Base-by-base conservation (phyloP, 1,140 invertebrate species). In the Drosophila saltans region DNA sequence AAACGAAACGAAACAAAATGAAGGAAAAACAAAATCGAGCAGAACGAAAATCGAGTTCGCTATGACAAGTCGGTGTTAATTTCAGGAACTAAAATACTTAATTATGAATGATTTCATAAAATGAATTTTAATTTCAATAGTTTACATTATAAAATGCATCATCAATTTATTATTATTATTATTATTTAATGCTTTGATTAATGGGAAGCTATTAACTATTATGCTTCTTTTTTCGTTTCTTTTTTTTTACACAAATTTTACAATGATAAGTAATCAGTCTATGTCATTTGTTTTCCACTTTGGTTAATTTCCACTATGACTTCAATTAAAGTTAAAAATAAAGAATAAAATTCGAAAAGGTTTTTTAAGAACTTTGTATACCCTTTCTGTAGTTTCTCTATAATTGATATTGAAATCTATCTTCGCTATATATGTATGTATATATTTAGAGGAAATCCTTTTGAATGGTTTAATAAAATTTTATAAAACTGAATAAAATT, bases 251-350 rank as follows among this genome's bases (percentile, higher is more conserved):
- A 11, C 10, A 41, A 5, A 41, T 11, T 43, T 52, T 52, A 52
- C 45, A 52, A 52, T 52, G 45, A 52, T 52, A 52, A 52, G 45
- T 52, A 52, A 52, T 52, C 45, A 52, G 45, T 52, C 45, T 9
- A 24, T 26, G 21, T 52, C 21, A 52, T 52, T 52, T 52, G 45
- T 52, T 52, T 52, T 10, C 21, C 21, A 21, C 21, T 6, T 52
- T 52, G 45, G 45, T 52, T 52, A 52, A 52, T 52, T 52, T 52
- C 45, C 45, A 52, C 45, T 52, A 52, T 5, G 21, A 52, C 45
- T 52, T 52, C 21, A 26, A 52, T 52, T 52, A 52, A 52, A 52
- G 26, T 21, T 24, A 52, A 26, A 52, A 52, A 10, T 24, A 21
- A 21, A 52, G 2, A 21, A 52, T 26, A 1, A 26, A 52, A 26